phyloP scores from a whole-genome alignment of 2,797 vertebrate species.

The Myripristis jacobus region DNA sequence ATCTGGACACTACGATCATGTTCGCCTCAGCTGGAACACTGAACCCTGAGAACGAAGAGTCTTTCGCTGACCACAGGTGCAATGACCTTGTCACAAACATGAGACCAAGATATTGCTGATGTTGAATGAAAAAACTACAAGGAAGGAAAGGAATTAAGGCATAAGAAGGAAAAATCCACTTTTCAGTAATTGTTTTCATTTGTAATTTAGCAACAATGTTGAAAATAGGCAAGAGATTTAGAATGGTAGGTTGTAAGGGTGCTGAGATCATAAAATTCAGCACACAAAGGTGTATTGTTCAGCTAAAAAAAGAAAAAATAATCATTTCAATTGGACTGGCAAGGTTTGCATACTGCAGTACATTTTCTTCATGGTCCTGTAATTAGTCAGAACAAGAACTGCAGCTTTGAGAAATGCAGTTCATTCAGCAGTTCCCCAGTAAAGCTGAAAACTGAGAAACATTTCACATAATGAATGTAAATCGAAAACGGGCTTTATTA shows the following conservation, averaged over 20 bases:
- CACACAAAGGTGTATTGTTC: background rate
- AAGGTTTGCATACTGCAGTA: too few species aligned
- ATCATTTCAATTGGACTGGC: too few species aligned
- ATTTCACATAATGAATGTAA: background rate
- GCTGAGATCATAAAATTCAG: background rate
- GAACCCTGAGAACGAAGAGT: conserved; percentile 94
- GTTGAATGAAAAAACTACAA: background rate
- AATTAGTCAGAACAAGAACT: too few species aligned
- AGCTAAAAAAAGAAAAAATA: background rate
- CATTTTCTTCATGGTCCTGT: too few species aligned
- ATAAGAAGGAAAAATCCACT: background rate
- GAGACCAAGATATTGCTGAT: background rate
- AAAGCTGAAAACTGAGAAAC: background rate
- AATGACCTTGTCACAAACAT: conserved; percentile 19
- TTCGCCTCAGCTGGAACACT: conserved; percentile 98
- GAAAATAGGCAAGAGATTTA: background rate
- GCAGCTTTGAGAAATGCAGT: background rate
- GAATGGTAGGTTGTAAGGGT: background rate
- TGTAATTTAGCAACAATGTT: background rate
- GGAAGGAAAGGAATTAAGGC: too few species aligned
- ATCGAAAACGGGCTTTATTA: background rate
- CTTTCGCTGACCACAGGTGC: conserved; percentile 98
- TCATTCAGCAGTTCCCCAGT: too few species aligned
- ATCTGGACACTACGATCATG: conserved; percentile 99
- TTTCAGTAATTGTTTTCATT: background rate